Base-by-base conservation (phyloP, 2,113 vertebrate species). In the Caranx melampygus region DNA sequence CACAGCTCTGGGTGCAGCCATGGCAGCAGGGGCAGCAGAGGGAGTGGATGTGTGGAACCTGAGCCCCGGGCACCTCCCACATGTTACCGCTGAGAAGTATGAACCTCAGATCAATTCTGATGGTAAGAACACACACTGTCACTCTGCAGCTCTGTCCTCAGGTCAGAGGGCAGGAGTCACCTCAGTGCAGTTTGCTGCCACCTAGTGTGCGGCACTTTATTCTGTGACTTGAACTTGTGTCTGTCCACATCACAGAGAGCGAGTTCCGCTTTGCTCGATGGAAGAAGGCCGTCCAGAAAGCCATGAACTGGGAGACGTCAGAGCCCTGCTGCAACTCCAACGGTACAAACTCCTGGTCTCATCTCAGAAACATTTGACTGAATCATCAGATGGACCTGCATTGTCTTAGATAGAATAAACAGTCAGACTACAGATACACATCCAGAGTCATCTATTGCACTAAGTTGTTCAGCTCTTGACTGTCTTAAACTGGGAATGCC, bases 281-380 rank as follows among this genome's bases (percentile, higher is more conserved):
- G 98, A 99, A 99, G 93, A 98, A 98, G 90, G 98, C 98, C 9
- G 98, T 99, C 51, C 93, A 96, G 94, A 97, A 94, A 61, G 95
- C 97, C 87, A 97, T 99, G 96, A 97, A 94, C 87, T 99, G 98
- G 98, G 97, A 95, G 90, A 96, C 95, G 60, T 87, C 95, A 45
- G 95, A 97, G 54, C 78, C 94, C 47, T 65, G 93, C 71, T 72
- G 90, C 91, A 93, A 93, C 10, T 90, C 94, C 92, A 95, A 95
- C 52, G 93, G 94, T 95, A 83, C 6, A 26, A 26, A 26, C 26
- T 26, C 26, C 26, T 26, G 26, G 26, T 26, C 26, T 26, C 26
- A 26, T 26, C 26, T 26, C 26, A 26, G 26, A 26, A 26, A 26
- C 26, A 26, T 26, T 26, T 26, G 26, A 26, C 26, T 26, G 26